Conservation (phyloP, 23 tunicate genomes). For the Trididemnum nubilum region DNA sequence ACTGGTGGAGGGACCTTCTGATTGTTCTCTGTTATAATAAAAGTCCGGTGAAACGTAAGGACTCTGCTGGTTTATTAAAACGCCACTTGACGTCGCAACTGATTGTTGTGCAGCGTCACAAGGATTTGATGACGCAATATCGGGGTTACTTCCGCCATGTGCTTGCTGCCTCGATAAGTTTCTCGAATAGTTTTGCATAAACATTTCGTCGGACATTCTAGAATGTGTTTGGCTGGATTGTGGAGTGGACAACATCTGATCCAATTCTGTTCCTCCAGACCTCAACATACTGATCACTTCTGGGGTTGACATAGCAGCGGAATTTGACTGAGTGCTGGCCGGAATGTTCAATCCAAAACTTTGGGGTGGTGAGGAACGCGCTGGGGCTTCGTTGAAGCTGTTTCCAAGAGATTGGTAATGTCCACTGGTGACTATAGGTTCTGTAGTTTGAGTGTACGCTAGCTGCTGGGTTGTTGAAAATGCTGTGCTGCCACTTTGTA, state of each 20-base stretch:
- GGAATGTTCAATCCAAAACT: not conserved
- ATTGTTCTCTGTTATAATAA: conserved; percentile 1
- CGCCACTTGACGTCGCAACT: not conserved
- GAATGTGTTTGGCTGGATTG: not conserved
- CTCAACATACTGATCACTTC: not conserved
- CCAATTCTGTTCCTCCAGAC: not conserved
- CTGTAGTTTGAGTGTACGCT: not conserved
- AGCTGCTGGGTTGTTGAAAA: not conserved
- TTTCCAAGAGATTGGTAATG: not conserved
- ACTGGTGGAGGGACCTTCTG: not conserved
- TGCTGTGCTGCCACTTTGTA: not conserved
- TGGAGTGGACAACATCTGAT: not conserved
- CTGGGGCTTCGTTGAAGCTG: not conserved
- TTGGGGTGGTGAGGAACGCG: not conserved
- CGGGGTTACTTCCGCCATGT: not conserved
- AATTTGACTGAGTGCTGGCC: not conserved
- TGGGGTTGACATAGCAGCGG: conserved; percentile 1
- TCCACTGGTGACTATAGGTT: not conserved
- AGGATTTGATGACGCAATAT: not conserved
- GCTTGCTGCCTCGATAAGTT: not conserved
- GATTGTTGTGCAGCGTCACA: not conserved
- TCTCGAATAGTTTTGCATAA: not conserved
- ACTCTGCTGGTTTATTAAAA: not conserved
- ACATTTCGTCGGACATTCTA: not conserved
- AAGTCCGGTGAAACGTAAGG: not conserved